Evolutionary conservation across 2,888 invertebrate genomes (phyloP).

Genomic region (Leptopterna dolabrata): DNA sequence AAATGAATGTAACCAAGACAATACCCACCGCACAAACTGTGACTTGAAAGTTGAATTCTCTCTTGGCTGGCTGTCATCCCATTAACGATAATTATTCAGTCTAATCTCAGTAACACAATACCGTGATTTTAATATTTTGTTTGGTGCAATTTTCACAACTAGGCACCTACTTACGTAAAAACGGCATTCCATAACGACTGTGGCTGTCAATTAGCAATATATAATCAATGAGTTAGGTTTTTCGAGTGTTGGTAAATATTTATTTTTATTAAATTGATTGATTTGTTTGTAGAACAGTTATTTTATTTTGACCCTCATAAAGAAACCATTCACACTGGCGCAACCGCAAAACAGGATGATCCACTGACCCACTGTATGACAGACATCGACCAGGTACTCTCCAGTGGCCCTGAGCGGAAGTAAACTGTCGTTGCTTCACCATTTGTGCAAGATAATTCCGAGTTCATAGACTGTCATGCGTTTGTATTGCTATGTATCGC

Average conservation of each 20-base stretch:
- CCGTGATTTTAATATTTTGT: background rate
- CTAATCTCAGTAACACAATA: background rate
- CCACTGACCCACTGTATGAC: no score
- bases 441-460: no score
- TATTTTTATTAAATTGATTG: slow-evolving; percentile 11
- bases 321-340: no score
- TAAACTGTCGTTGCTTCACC: no score
- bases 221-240: background rate
- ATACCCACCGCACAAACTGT: background rate
- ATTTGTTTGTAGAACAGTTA: background rate
- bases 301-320: background rate
- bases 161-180: no score
- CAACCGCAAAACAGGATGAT: no score
- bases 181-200: background rate
- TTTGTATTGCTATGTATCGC: no score
- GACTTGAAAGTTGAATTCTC: background rate
- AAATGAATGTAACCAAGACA: background rate
- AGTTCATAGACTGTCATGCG: no score
- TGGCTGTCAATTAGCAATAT: slow-evolving; percentile 1
- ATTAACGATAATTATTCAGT: background rate
- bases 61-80: background rate
- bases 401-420: no score
- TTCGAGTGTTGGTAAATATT: background rate
- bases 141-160: background rate
- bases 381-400: no score